These are phyloP conservation scores for Chaetops frenatus DNA, from an alignment of 2,113 vertebrate species.

Conservation along the genomic window DNA sequence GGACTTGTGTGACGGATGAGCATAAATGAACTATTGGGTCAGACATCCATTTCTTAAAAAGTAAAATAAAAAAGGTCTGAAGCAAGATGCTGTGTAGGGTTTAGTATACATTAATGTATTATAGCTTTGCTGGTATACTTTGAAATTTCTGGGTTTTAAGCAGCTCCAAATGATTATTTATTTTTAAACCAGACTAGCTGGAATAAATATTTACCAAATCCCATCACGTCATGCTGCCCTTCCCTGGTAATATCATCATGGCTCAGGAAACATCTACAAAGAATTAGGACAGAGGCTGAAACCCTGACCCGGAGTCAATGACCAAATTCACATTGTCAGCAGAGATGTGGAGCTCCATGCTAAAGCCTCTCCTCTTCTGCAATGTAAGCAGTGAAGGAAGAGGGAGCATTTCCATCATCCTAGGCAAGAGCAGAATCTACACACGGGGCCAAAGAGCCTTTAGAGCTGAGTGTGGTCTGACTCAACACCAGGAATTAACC, in stretches of 20 bases:
- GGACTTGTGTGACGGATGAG: slow-evolving; percentile 14
- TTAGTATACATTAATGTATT: background rate
- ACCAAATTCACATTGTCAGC: background rate
- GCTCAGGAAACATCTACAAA: slow-evolving; percentile 20
- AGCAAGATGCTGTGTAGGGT: background rate
- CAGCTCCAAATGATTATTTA: background rate
- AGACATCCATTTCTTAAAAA: slow-evolving; percentile 36
- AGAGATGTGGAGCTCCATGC: background rate
- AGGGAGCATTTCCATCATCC: background rate
- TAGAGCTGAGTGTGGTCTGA: background rate
- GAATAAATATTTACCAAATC: background rate
- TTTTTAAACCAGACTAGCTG: background rate
- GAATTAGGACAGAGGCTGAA: background rate
- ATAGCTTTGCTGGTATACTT: background rate
- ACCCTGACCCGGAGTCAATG: background rate
- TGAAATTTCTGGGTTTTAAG: background rate
- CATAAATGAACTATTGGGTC: slow-evolving; percentile 7
- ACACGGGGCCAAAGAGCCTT: background rate
- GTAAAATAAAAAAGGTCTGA: background rate
- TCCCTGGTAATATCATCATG: background rate
- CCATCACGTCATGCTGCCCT: background rate
- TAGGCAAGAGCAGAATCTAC: background rate
- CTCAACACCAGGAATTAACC: background rate
- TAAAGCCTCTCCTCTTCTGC: background rate
- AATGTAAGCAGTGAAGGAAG: background rate